These are phyloP conservation scores for Gadopsis bispinosus DNA, from an alignment of 2,797 vertebrate genomes.

Conservation along the genomic window DNA sequence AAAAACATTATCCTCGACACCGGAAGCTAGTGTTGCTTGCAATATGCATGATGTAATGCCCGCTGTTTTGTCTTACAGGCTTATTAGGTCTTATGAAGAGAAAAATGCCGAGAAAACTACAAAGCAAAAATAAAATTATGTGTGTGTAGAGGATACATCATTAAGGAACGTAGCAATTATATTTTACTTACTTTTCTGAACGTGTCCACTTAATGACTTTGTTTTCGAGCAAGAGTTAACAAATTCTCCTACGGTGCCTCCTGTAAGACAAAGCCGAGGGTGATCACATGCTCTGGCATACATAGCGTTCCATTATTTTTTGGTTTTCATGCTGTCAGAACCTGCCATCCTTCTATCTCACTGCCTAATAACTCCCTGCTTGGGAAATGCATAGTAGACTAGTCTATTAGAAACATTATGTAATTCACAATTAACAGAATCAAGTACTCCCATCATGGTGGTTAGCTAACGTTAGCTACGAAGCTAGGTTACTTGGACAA, in stretches of 20 bases:
- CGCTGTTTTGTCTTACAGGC: constrained; percentile 35
- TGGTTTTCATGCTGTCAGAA: constrained; percentile 66
- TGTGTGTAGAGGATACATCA: rapidly evolving
- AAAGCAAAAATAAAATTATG: background rate
- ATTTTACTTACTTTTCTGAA: rapidly evolving
- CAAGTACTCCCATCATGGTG: background rate
- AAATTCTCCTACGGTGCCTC: background rate
- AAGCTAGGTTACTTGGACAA: constrained; percentile 57
- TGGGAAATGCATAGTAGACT: background rate
- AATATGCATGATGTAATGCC: rapidly evolving
- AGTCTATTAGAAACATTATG: constrained; percentile 4
- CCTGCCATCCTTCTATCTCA: constrained; percentile 7
- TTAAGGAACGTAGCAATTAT: rapidly evolving
- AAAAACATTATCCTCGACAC: constrained; percentile 40
- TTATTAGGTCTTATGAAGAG: background rate
- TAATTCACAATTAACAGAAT: constrained; percentile 7
- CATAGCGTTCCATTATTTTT: constrained; percentile 61
- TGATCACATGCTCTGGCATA: rapidly evolving
- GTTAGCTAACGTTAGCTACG: constrained; percentile 53
- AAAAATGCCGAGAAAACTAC: rapidly evolving
- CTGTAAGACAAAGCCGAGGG: constrained; percentile 41
- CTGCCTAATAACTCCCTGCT: background rate
- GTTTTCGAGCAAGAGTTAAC: background rate
- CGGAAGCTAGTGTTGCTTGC: constrained; percentile 27
- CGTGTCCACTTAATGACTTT: background rate